Base-by-base conservation (phyloP, 92 coral and sea anemone species). In the Parazoanthus darwini region DNA sequence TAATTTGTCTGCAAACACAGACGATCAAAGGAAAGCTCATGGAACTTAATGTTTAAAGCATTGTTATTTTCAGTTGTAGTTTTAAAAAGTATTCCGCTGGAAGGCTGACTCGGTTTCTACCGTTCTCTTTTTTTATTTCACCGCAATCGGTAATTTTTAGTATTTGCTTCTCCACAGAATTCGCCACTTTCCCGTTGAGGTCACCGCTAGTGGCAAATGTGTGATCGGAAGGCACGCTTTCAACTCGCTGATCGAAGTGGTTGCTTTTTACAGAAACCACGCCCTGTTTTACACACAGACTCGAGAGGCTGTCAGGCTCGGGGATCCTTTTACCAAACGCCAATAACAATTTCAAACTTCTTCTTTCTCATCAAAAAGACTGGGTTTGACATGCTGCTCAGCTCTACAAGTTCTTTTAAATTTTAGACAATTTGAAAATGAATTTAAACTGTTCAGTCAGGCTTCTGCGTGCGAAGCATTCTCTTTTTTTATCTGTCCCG, bases 111-210 rank as follows among this genome's bases (percentile, higher is more conserved):
- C 51, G 9, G 51, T 48, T 48, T 48, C 11, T 0, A 78, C 82
- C 5, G 11, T 7, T 11, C 51, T 48, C 51, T 7, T 14, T 54
- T 54, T 54, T 54, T 54, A 54, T 54, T 2, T 54, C 59, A 54
- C 59, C 59, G 20, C 59, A 13, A 54, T 13, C 20, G 3, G 59
- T 51, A 51, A 29, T 51, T 10, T 51, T 51, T 51, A 18, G 3
- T 51, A 7, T 78, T 79, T 81, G 75, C 29, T 85, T 71, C 54
- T 10, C 89, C 90, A 9, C 88, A 96, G 99, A 89, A 91, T 96
- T 80, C 99, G 98, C n/a, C 99, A 96, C 82, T 96, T 96, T 88
- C 99, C 99, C 6, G 93, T 96, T 13, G 99, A 96, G 85, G 91
- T 93, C 18, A 91, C 99, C 8, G 94, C 98, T 26, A 95, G 98